These are phyloP conservation scores for Odocoileus virginianus DNA, from an alignment of 2,113 vertebrate species.

Conservation along the genomic window DNA sequence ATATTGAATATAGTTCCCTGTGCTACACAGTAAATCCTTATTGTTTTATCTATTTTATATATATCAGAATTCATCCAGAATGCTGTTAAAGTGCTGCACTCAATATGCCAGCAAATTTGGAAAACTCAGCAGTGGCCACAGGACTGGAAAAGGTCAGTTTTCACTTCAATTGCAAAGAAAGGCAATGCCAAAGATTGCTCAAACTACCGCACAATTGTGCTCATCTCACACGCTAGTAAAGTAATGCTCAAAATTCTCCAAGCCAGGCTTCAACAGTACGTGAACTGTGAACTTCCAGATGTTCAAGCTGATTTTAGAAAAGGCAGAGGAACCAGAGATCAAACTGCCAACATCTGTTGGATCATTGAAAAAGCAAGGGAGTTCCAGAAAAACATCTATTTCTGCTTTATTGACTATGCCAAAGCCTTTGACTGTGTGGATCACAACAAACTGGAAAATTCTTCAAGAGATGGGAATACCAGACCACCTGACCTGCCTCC, in stretches of 20 bases:
- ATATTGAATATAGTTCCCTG: neutral
- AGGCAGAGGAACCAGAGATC: neutral
- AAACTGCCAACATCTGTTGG: neutral
- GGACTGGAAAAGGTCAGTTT: neutral
- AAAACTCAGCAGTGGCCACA: neutral
- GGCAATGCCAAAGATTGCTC: neutral
- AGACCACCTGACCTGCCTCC: neutral
- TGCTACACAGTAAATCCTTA: neutral
- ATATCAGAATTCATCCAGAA: neutral
- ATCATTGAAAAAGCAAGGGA: fast-evolving
- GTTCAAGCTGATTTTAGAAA: neutral
- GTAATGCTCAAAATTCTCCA: neutral
- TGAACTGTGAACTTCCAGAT: neutral
- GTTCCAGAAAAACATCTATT: neutral
- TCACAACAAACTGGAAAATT: neutral
- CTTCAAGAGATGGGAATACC: neutral
- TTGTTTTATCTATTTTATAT: neutral
- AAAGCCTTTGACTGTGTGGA: neutral
- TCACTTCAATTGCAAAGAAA: neutral
- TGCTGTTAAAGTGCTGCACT: neutral
- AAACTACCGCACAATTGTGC: fast-evolving
- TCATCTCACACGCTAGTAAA: neutral
- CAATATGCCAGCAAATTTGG: neutral
- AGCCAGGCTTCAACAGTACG: fast-evolving
- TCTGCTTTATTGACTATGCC: neutral